Evolutionary conservation across 2,888 invertebrate genomes (phyloP).

Genomic region (Drosophila multiciliata): DNA sequence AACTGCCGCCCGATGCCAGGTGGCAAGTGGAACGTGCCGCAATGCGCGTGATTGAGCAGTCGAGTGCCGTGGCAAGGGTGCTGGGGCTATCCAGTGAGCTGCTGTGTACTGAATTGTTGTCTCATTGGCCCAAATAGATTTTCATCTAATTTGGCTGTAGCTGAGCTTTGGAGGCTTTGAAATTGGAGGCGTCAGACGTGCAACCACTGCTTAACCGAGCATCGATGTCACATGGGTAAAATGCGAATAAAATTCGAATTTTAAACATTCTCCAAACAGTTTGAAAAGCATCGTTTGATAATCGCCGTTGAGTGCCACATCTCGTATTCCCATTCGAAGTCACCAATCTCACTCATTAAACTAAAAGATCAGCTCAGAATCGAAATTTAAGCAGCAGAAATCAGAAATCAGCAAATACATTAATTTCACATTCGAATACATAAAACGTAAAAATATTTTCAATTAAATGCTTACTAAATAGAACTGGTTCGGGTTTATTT

Average conservation of each 20-base stretch:
- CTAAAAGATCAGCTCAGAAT: not conserved
- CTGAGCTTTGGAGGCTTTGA: slow-evolving; percentile 52
- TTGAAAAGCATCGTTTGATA: slow-evolving; percentile 54
- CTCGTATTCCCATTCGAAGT: not conserved
- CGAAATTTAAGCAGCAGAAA: slow-evolving; percentile 12
- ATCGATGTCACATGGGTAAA: slow-evolving; percentile 11
- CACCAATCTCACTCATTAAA: slow-evolving; percentile 6
- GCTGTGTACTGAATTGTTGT: slow-evolving; percentile 26
- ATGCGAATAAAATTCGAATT: slow-evolving; percentile 48
- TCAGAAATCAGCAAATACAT: slow-evolving; percentile 56
- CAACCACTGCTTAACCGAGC: slow-evolving; percentile 56
- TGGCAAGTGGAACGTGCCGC: slow-evolving; percentile 57
- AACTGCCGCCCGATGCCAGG: slow-evolving; percentile 18
- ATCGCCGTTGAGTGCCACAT: slow-evolving; percentile 34
- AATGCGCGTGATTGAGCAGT: slow-evolving; percentile 61
- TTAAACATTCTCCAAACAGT: slow-evolving; percentile 49
- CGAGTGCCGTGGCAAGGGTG: not conserved
- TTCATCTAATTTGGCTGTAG: slow-evolving; percentile 58
- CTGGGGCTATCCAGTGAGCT: not conserved
- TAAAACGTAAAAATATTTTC: slow-evolving; percentile 30
- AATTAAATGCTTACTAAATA: slow-evolving; percentile 29
- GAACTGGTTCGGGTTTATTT: slow-evolving; percentile 5
- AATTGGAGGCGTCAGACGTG: slow-evolving; percentile 61
- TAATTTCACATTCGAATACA: slow-evolving; percentile 52
- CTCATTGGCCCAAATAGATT: slow-evolving; percentile 58